Percentiles rank a stretch among this genome's conserved stretches.
Conservation (phyloP, 2,113 vertebrate genomes). For the Spermophilus dauricus region DNA sequence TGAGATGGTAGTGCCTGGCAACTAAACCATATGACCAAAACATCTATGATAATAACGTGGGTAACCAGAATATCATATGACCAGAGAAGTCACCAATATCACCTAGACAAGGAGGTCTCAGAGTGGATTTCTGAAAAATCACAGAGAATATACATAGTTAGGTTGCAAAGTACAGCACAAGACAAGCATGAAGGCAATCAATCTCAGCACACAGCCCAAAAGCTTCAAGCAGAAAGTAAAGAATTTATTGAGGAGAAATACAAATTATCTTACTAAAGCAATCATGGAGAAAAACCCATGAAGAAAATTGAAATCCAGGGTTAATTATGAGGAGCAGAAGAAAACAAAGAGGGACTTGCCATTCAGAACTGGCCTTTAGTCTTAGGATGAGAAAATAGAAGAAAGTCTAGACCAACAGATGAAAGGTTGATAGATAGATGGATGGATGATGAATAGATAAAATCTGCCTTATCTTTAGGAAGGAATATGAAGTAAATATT, state of each 20-base stretch:
- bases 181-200: neutral
- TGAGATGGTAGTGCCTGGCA: neutral
- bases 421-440: neutral
- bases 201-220: neutral
- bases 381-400: neutral
- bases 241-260: neutral
- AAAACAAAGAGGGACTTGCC: neutral
- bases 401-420: too few relatives aligned
- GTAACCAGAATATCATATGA: neutral
- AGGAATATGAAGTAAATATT: neutral
- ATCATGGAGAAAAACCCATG: neutral
- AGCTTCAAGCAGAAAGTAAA: neutral
- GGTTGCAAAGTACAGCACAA: neutral
- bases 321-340: neutral
- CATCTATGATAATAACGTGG: neutral
- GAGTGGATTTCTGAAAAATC: neutral
- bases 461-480: neutral
- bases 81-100: neutral
- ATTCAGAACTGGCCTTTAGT: neutral
- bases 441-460: neutral
- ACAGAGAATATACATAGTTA: neutral
- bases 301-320: neutral
- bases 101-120: neutral
- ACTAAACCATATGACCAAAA: neutral
- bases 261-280: neutral